Conservation (phyloP, 2,888 invertebrate genomes). For the Drosophila quinaria region DNA sequence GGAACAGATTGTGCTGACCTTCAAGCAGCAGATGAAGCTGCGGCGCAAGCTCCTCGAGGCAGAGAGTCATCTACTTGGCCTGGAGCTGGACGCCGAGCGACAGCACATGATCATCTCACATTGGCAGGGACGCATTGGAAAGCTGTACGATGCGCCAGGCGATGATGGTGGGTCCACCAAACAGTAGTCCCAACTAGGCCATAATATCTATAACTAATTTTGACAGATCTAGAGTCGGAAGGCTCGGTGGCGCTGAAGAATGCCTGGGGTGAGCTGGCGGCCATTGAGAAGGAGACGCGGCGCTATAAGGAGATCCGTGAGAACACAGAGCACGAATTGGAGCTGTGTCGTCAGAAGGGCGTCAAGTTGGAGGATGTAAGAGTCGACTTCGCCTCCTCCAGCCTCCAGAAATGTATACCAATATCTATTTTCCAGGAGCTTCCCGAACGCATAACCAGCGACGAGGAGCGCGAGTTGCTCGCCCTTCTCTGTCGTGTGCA, state of each 20-base stretch:
- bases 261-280: constrained; percentile 93
- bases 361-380: constrained; percentile 93
- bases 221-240: constrained; percentile 84
- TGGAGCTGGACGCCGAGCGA: constrained; percentile 95
- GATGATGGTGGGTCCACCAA: constrained; percentile 80
- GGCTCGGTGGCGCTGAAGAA: constrained; percentile 88
- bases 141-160: constrained; percentile 85
- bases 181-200: not conserved
- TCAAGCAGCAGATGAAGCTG: constrained; percentile 96
- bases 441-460: constrained; percentile 93
- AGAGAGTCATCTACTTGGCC: constrained; percentile 94
- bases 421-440: constrained; percentile 87
- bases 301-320: constrained; percentile 91
- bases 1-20: constrained; percentile 94
- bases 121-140: constrained; percentile 94
- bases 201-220: too few species aligned
- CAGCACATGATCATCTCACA: constrained; percentile 94
- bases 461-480: constrained; percentile 94
- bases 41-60: constrained; percentile 95
- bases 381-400: too few species aligned
- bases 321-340: constrained; percentile 92
- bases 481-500: constrained; percentile 96
- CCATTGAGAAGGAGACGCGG: constrained; percentile 94
- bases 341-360: constrained; percentile 91
- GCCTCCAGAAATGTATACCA: accelerated